These are phyloP conservation scores for Lasiurus borealis DNA, from an alignment of 2,113 vertebrate species.

Conservation along the genomic window DNA sequence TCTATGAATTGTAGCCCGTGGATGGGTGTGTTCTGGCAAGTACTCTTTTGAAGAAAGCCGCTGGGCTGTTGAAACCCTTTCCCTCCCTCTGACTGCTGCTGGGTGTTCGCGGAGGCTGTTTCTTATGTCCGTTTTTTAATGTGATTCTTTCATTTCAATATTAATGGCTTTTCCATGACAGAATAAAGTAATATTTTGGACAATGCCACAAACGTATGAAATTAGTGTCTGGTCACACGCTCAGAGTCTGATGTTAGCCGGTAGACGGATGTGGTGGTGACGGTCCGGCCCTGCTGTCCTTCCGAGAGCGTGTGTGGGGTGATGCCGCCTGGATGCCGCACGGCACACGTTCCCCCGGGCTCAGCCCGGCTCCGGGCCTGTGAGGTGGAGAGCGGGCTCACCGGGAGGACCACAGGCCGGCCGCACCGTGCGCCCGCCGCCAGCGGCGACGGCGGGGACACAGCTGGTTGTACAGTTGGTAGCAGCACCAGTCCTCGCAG, in stretches of 20 bases:
- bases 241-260: not conserved
- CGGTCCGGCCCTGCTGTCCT: not conserved
- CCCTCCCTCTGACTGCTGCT: conserved; percentile 78
- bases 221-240: conserved; percentile 56
- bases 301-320: not conserved
- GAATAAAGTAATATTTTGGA: conserved; percentile 92
- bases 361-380: no score
- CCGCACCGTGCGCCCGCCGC: no score
- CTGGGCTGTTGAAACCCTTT: conserved; percentile 78
- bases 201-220: conserved; percentile 82
- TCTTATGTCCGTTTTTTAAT: conserved; percentile 86
- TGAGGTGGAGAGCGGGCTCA: accelerated
- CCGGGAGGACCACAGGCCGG: no score
- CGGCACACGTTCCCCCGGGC: no score
- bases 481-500: not conserved
- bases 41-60: conserved; percentile 83
- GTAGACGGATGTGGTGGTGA: not conserved
- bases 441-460: not conserved
- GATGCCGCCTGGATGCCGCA: not conserved
- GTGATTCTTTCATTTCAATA: conserved; percentile 82
- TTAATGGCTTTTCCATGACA: conserved; percentile 88
- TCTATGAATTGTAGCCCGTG: conserved; percentile 90
- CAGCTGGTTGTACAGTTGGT: not conserved
- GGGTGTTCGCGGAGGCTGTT: conserved; percentile 85
- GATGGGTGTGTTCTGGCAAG: conserved; percentile 86